Conservation (phyloP, 1,140 invertebrate genomes). For the Phymastichus coffea region DNA sequence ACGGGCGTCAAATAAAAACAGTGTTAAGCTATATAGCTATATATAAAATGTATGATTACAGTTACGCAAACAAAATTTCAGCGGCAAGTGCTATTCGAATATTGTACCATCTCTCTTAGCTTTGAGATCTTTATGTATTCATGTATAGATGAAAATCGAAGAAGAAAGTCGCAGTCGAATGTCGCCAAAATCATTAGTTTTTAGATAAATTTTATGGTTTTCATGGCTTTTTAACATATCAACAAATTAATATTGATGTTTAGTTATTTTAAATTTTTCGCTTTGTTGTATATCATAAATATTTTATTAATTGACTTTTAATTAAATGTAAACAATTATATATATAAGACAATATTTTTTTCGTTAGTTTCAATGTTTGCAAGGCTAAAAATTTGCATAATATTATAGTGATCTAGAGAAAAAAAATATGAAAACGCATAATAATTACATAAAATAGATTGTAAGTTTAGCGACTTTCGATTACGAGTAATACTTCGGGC, state of each 20-base stretch:
- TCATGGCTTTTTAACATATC: constrained; percentile 16
- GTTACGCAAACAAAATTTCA: background rate
- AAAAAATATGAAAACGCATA: background rate
- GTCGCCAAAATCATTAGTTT: constrained; percentile 6
- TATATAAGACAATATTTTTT: too few species aligned
- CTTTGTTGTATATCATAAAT: too few species aligned
- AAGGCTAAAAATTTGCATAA: too few species aligned
- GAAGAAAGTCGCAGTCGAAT: constrained; percentile 2
- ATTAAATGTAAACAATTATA: too few species aligned
- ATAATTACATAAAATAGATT: constrained; percentile 10
- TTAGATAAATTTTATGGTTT: constrained; percentile 9
- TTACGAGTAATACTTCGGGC: constrained; percentile 4
- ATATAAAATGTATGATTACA: background rate
- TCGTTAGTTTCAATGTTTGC: too few species aligned
- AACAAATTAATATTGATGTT: background rate
- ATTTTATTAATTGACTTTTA: too few species aligned
- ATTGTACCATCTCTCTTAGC: constrained; percentile 27
- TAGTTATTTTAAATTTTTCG: background rate
- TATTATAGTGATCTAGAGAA: too few species aligned
- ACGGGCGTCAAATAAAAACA: constrained; percentile 3
- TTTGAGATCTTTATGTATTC: constrained; percentile 23
- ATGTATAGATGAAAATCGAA: background rate
- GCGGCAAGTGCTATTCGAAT: constrained; percentile 12
- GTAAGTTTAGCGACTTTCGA: constrained; percentile 7
- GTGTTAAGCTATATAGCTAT: constrained; percentile 9